Evolutionary conservation across 1,140 invertebrate species (phyloP).

Genomic region (Asobara japonica): DNA sequence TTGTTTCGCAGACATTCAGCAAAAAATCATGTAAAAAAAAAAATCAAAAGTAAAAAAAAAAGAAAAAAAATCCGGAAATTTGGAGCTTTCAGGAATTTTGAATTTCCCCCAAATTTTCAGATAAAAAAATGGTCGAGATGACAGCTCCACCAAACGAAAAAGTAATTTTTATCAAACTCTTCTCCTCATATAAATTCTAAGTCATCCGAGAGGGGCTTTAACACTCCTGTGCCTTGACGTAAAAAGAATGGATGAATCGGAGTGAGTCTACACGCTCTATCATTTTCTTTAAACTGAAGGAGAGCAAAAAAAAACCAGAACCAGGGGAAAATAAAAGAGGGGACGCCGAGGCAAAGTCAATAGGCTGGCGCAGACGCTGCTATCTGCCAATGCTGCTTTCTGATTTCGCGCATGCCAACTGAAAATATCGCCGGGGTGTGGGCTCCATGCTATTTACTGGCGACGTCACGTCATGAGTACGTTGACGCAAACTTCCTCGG

Average conservation of each 20-base stretch:
- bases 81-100: too few species aligned
- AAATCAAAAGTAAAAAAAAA: too few species aligned
- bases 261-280: background rate
- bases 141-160: too few species aligned
- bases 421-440: background rate
- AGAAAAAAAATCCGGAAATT: too few species aligned
- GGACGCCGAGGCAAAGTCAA: constrained; percentile 56
- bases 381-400: constrained; percentile 47
- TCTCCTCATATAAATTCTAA: too few species aligned
- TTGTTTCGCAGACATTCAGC: background rate
- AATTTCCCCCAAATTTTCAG: too few species aligned
- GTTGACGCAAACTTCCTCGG: background rate
- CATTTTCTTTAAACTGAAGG: background rate
- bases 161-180: too few species aligned
- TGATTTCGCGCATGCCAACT: constrained; percentile 50
- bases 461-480: background rate
- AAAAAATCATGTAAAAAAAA: too few species aligned
- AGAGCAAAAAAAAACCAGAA: background rate
- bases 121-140: too few species aligned
- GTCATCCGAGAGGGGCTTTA: too few species aligned
- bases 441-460: background rate
- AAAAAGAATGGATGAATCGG: background rate
- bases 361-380: constrained; percentile 58
- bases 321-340: background rate
- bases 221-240: too few species aligned